Evolutionary conservation across 53 echinoderm and acorn worm species (phyloP), one percentile per base, ranked within the genome.

Genomic region (Holothuria scabra): DNA sequence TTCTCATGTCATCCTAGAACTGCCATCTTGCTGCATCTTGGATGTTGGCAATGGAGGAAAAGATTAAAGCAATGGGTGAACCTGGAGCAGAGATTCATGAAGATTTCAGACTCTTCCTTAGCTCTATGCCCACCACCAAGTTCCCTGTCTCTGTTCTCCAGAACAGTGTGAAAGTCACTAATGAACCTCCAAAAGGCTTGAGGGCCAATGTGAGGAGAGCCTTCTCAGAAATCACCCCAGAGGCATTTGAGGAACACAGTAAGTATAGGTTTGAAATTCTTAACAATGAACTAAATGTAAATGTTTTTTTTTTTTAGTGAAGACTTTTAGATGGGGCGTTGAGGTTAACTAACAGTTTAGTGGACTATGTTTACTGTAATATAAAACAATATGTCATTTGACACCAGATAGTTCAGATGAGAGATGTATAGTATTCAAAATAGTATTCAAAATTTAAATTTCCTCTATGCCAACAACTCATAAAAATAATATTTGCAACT

Each of bases 81-180:
- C 99, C 99, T 8, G 94, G 93, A 78, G 91, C 90, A 8, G 94
- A 99, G 87, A 94, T 99, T 69, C 91, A 99, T 61, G 93, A 94
- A 38, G 99, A 99, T 64, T 99, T 93, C 90, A 89, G 99, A 38
- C 91, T 99, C 56, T 99, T 92, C 90, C 94, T 99, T 41, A 99
- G 99, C 87, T 99, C 99, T 68, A 99, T 99, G 99, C 99, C 99
- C 0, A 91, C 94, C 66, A 93, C 90, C 79, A 92, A 92, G 67
- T 99, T 99, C 67, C 99, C 99, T 29, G 99, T 99, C 79, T 92
- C 99, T 23, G 99, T 99, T 65, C 87, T 99, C 25, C 99, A 99
- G 88, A 94, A 99, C 99, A 99, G 99, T 76, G 99, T 99, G 69
- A 99, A 99, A 82, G 99, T 99, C 33, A 99, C 99, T 91, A 99